Base-by-base conservation (phyloP, 2,888 invertebrate species). In the Crematogaster levior region DNA sequence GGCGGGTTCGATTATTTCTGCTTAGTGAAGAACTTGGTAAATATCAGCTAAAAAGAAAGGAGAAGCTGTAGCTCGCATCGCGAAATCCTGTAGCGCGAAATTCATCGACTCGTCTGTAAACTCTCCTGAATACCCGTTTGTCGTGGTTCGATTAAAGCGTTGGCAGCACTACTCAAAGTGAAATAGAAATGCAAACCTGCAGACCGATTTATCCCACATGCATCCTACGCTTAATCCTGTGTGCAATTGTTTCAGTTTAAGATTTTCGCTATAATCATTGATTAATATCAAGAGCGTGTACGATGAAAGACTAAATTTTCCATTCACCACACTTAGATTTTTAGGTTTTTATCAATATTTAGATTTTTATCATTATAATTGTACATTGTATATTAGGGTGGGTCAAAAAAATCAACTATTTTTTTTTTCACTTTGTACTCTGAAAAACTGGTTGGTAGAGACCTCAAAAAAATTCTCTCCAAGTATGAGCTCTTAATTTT, bases 11-110 rank as follows among this genome's bases (percentile, higher is more conserved):
- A 75, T 75, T 75, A 75, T 75, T 75, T 65, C 51, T 75, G 51
- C 75, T 75, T 75, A 75, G 65, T 65, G 51, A 75, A 53, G 40
- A 75, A 65, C 75, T 65, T 15, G 21, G 51, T 27, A 75, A 51
- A 75, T 65, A 65, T 51, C 53, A 24, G 27, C 0, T 37, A 15
- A 30, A 43, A 40, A 40, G 65, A 65, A 53, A 75, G 34, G 75
- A 65, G 65, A 53, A 24, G 61, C 21, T 58, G 46, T 18, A 30
- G 24, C 34, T 27, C 46, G 46, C 63, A 43, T 75, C n/a, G 51
- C 37, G n/a, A 53, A 48, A 65, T 75, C 15, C 37, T 40, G 27
- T 65, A 75, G 75, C 40, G 65, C 27, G 65, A 75, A 75, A 65
- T 75, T 75, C 65, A 75, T 75, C 75, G 65, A 75, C 51, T 63